Conservation (phyloP, 1,140 invertebrate species). For the Eupristina koningsbergeri region DNA sequence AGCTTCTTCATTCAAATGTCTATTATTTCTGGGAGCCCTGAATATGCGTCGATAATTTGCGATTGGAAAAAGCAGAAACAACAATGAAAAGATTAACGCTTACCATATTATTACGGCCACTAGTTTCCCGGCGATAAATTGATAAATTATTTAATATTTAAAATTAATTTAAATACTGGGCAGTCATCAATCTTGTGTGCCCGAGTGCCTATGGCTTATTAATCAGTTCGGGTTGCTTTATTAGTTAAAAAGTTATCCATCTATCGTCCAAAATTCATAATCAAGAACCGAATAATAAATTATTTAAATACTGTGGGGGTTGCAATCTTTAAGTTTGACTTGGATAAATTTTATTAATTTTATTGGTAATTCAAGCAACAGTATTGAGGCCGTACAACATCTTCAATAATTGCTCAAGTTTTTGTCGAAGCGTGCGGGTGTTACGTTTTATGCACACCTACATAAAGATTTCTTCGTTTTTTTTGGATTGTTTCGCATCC, state of each 20-base stretch:
- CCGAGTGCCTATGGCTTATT: neutral
- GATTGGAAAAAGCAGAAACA: neutral
- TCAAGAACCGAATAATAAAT: neutral
- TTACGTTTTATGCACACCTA: no score
- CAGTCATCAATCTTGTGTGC: neutral
- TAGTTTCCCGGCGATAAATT: neutral
- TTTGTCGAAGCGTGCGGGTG: neutral
- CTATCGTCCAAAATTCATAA: neutral
- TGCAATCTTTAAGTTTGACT: neutral
- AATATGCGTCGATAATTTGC: neutral
- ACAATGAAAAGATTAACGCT: neutral
- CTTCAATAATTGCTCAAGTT: constrained; percentile 1
- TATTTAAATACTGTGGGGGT: no score
- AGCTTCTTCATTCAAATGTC: neutral
- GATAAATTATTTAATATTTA: neutral
- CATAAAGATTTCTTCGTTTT: constrained; percentile 27
- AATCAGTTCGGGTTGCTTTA: neutral
- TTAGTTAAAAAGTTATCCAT: neutral
- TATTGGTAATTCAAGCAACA: neutral
- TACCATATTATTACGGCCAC: neutral
- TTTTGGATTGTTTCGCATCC: constrained; percentile 1
- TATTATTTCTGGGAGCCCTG: no score
- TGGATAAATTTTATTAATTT: neutral
- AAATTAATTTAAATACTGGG: neutral
- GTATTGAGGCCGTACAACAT: neutral